Evolutionary conservation across 1,140 invertebrate species (phyloP), one percentile per base, ranked within the genome.

Genomic region (Heterodera carotae): DNA sequence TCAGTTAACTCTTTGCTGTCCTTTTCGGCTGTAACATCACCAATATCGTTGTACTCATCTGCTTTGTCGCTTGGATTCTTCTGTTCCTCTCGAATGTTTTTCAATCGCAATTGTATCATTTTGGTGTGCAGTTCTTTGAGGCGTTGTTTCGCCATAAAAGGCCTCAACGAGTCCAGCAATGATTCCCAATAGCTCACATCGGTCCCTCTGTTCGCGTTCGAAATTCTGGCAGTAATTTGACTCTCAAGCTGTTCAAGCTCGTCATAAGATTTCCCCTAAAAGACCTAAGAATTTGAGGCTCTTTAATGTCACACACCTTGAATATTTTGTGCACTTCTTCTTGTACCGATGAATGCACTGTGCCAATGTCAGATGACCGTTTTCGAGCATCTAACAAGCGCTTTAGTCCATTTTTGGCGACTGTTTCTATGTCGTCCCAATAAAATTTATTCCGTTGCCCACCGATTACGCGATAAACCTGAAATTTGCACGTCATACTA

Each of bases 121-220:
- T 93, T 92, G 89, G 96, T 93, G 90, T 99, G 96, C 12, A 93
- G 89, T 89, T 98, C 95, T 77, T 94, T 90, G 1, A 99, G 90
- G 53, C 96, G 90, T 5, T 94, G 94, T 81, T 94, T 91, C 0
- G 97, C 95, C 92, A 96, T 96, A 88, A 97, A 94, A 6, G 95
- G 95, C 91, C 94, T 96, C 3, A 98, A 89, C 88, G 97, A 93
- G 56, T 93, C 94, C 10, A 97, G 90, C 64, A 98, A 89, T 66
- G 93, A 94, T 89, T 98, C 96, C 95, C 96, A 99, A 89, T 97
- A 98, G 68, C 93, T 86, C 85, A 98, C 93, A 90, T 99, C 96
- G 60, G 97, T 92, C 48, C 95, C 95, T 88, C 95, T 94, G 62
- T 92, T 91, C 71, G 93, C 91, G 0, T 92, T 91, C 80, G 89